Percentiles rank a stretch among this genome's conserved stretches.
phyloP scores from a whole-genome alignment of 2,113 vertebrate species.

The Leucopsar rothschildi region DNA sequence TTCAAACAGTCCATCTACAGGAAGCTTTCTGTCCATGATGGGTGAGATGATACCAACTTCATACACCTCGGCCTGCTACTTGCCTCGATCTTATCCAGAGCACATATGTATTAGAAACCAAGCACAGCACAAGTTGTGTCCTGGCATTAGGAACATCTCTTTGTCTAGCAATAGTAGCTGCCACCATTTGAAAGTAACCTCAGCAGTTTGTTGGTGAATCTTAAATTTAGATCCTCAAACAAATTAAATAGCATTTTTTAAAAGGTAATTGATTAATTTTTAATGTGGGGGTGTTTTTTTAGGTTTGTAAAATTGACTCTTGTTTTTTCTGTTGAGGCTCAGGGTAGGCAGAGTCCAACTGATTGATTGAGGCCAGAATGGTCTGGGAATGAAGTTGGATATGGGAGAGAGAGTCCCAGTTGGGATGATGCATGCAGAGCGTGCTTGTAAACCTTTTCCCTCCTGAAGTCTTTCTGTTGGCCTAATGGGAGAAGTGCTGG shows the following conservation, averaged over 20 bases:
- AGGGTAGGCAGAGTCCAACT: background rate
- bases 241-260: background rate
- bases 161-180: background rate
- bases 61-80: background rate
- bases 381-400: background rate
- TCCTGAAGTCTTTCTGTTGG: background rate
- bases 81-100: background rate
- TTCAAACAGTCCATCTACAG: background rate
- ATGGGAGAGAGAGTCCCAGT: background rate
- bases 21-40: background rate
- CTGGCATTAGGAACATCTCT: background rate
- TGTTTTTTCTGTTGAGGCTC: background rate
- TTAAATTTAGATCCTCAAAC: background rate
- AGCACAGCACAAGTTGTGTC: background rate
- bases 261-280: background rate
- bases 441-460: background rate
- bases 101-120: background rate
- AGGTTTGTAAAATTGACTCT: background rate
- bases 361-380: background rate
- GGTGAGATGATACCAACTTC: background rate
- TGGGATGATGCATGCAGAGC: background rate
- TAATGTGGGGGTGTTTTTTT: no score
- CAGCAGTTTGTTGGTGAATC: background rate
- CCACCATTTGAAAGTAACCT: background rate
- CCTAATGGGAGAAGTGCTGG: background rate